Base-by-base conservation (phyloP, 2,888 invertebrate genomes). In the Dicyrtomina minuta region DNA sequence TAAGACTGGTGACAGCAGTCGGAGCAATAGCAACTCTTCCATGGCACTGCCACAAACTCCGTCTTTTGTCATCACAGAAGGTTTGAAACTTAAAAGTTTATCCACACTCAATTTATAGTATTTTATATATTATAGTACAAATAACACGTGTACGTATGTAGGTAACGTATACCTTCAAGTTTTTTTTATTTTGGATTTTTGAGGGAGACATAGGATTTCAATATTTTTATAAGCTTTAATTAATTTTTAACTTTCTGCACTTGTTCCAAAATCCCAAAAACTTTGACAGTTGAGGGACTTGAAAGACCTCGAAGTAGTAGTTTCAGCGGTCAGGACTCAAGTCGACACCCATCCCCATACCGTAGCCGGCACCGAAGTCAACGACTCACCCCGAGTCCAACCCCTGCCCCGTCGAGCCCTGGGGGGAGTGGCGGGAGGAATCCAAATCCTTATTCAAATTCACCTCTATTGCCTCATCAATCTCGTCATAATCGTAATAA, bases 291-390 rank as follows among this genome's bases (percentile, higher is more conserved):
- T 26, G 67, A 67, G 43, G 46, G 44, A 33, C 20, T 59, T 24
- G 67, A 67, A 24, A 44, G 67, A 8, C 67, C 67, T 8, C 41
- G 67, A 17, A 67, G 67, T 20, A 59, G 59, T 33, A 67, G 59
- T 20, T 56, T 66, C 59, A 67, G 67, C 49, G 67, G 67, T n/a
- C 20, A 46, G 8, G 43, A 26, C 15, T 41, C 56, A n/a, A 43
- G 20, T 67, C 58, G 58, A 6, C 27, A 46, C 13, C 22, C 59
- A 4, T 59, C 46, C n/a, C 67, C 58, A 13, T 49, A 67, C 59
- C 46, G 58, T 26, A n/a, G n/a, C n/a, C n/a, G n/a, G n/a, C n/a
- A n/a, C n/a, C n/a, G n/a, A n/a, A n/a, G n/a, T 8, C 46, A 17
- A 12, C 44, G 59, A 17, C n/a, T 66, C 33, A 51, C 46, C 17